Evolutionary conservation across 2,888 invertebrate genomes (phyloP).

Genomic region (Hetaerina titia): DNA sequence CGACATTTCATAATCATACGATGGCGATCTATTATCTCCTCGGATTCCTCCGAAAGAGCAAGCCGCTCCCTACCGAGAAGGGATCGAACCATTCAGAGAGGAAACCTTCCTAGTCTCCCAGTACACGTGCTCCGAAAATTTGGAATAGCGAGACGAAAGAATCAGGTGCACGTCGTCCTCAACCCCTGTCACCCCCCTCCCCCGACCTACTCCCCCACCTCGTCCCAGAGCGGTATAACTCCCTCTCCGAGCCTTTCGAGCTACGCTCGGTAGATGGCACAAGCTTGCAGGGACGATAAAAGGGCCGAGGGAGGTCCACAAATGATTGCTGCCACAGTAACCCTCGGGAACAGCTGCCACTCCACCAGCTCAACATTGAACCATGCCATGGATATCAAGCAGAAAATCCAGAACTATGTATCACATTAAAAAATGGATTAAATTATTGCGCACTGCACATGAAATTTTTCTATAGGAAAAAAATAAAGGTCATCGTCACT

Average conservation of each 20-base stretch:
- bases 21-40: too few species aligned
- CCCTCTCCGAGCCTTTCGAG: conserved; percentile 36
- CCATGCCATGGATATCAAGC: neutral
- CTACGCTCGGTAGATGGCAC: conserved; percentile 56
- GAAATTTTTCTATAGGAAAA: neutral
- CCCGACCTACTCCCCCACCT: neutral
- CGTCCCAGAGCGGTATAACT: neutral
- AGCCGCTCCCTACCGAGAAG: too few species aligned
- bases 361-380: neutral
- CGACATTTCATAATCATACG: too few species aligned
- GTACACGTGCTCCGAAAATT: neutral
- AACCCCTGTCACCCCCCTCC: neutral
- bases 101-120: too few species aligned
- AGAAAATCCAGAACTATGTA: neutral
- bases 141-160: neutral
- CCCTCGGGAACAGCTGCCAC: conserved; percentile 39
- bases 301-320: conserved; percentile 38
- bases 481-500: neutral
- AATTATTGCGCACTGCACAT: neutral
- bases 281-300: conserved; percentile 38
- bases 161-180: conserved; percentile 34
- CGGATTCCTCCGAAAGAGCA: too few species aligned
- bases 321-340: conserved; percentile 46
- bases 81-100: too few species aligned
- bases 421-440: neutral